Evolutionary conservation across 2,113 vertebrate genomes (phyloP), one percentile per base, ranked within the genome.

Genomic region (Brachypteracias leptosomus): DNA sequence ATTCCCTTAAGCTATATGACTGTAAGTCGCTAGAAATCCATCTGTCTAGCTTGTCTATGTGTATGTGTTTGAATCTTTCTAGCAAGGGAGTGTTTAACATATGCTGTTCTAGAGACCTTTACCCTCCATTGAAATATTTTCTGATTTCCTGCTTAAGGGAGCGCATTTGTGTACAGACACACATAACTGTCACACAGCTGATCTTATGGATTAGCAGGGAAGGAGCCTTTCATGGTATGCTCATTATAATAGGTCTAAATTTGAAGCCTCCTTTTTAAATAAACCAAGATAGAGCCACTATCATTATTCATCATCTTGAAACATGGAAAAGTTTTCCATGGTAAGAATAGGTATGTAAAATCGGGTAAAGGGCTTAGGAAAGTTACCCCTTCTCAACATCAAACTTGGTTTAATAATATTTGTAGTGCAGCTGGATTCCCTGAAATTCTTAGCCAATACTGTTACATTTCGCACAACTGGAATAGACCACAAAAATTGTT

Each of bases 81-180:
- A 46, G 13, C 22, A 76, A 86, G 17, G 7, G 13, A 73, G 3
- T 20, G 24, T 46, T 93, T 68, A 68, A 49, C 2, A 25, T 55
- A 59, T 5, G 13, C n/a, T 68, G 5, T 25, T 95, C 73, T 47
- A 65, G 21, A 51, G 22, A 35, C 14, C 15, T 87, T 6, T 28
- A 54, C 12, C 15, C 19, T 84, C 14, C 13, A 26, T 3, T 4
- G 19, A 85, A 88, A 35, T 67, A 65, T 81, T 85, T 85, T 85
- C 18, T 40, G 14, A 18, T 75, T 83, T 94, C 36, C 11, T 58
- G 10, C 28, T 63, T 47, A 40, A 63, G 15, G 24, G n/a, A 85
- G 5, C 0, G 1, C 4, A 16, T 13, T 49, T 16, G 14, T 1
- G 2, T 42, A 24, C 11, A 62, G 31, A 65, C 9, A 10, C 26